A percentile compares a stretch with the other conserved stretches of the same genome.
These are phyloP conservation scores for Halictus quadricinctus DNA, from an alignment of 2,888 invertebrate species.

Conservation along the genomic window DNA sequence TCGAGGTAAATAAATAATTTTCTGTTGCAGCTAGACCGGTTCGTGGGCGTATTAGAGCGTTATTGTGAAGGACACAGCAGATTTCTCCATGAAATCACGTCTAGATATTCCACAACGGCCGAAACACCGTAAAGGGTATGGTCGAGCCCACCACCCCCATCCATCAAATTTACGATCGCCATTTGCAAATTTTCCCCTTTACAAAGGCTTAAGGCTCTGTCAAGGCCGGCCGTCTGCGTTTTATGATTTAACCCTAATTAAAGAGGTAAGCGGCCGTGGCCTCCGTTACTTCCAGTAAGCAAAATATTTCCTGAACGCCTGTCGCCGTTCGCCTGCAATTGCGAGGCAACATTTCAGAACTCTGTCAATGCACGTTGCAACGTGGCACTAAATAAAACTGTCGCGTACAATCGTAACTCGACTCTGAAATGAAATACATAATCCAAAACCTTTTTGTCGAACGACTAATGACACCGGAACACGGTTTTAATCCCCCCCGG, in stretches of 20 bases:
- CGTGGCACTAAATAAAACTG: neutral
- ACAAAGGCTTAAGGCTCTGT: conserved; percentile 74
- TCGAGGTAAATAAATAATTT: neutral
- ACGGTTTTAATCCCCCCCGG: neutral
- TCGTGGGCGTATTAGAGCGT: neutral
- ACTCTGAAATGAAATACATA: neutral
- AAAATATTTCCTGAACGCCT: conserved; percentile 61
- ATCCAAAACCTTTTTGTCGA: neutral
- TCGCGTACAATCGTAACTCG: neutral
- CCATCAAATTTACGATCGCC: conserved; percentile 77
- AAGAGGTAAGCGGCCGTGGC: conserved; percentile 74
- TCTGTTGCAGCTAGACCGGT: too few species aligned
- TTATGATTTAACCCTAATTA: conserved; percentile 81
- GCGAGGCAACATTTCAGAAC: neutral
- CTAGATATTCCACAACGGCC: conserved; percentile 29
- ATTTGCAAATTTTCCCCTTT: conserved; percentile 76
- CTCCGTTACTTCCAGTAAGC: conserved; percentile 61
- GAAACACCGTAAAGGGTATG: conserved; percentile 64
- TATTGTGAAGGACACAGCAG: conserved; percentile 4
- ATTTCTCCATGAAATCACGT: conserved; percentile 28
- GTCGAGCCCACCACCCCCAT: conserved; percentile 62
- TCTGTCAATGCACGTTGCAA: neutral
- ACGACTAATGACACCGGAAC: neutral
- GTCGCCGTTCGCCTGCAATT: neutral
- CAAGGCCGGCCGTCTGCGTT: conserved; percentile 72